These are phyloP conservation scores for Cyprinodon brontotheroides DNA, from an alignment of 2,113 vertebrate species.

Conservation along the genomic window DNA sequence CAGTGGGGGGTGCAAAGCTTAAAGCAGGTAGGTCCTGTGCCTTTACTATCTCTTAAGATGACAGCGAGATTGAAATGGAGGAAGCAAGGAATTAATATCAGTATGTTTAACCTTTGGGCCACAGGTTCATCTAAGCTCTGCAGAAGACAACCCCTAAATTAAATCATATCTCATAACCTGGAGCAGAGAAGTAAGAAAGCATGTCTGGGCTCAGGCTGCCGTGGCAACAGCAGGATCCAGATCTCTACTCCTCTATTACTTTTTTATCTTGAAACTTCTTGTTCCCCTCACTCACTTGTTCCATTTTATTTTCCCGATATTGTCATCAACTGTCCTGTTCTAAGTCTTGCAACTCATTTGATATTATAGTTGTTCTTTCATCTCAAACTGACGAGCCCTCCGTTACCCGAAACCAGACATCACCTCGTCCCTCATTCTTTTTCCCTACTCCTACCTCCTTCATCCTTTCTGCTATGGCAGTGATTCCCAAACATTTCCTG, in stretches of 20 bases:
- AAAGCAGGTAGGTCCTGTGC: not conserved
- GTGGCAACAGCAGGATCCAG: constrained; percentile 34
- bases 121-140: not conserved
- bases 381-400: no score
- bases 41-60: constrained; percentile 13
- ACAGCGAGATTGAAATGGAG: constrained; percentile 24
- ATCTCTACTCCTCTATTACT: not conserved
- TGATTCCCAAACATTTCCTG: no score
- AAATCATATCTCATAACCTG: constrained; percentile 48
- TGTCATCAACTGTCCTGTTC: not conserved
- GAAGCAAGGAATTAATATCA: constrained; percentile 36
- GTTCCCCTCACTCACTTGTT: constrained; percentile 1
- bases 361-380: not conserved
- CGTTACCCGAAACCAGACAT: no score
- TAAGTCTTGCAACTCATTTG: not conserved
- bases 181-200: constrained; percentile 7
- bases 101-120: constrained; percentile 45
- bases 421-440: no score
- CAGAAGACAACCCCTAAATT: constrained; percentile 44
- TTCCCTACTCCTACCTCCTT: no score
- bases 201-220: constrained; percentile 9
- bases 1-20: not conserved
- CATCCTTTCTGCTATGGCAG: no score
- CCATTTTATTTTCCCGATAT: not conserved
- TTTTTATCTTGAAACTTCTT: not conserved